These are phyloP conservation scores for Probosciger aterrimus DNA, from an alignment of 2,113 vertebrate species.

Conservation along the genomic window DNA sequence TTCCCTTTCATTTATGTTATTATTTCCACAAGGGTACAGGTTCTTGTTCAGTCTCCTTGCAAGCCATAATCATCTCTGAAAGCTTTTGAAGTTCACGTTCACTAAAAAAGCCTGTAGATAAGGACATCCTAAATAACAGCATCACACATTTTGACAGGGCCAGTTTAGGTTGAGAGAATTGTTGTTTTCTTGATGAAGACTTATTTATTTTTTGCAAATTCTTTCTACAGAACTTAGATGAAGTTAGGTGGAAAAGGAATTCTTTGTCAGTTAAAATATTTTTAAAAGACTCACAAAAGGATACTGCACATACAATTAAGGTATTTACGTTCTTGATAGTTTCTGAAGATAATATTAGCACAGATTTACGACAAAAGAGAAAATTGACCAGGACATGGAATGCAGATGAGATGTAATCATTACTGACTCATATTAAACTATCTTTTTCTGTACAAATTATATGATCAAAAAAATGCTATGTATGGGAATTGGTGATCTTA, in stretches of 20 bases:
- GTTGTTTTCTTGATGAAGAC: not conserved
- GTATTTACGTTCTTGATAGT: not conserved
- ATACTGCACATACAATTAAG: not conserved
- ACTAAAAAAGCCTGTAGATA: not conserved
- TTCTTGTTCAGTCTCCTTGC: constrained; percentile 11
- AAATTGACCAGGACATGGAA: not conserved
- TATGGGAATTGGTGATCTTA: not conserved
- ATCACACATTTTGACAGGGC: constrained; percentile 8
- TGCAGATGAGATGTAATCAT: not conserved
- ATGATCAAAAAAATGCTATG: not conserved
- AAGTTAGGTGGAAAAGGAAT: not conserved
- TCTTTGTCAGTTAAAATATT: not conserved
- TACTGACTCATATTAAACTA: not conserved
- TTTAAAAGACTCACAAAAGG: not conserved
- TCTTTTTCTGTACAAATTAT: not conserved
- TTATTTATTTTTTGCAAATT: not conserved
- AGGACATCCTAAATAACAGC: constrained; percentile 32
- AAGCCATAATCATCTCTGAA: constrained; percentile 35
- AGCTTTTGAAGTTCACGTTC: not conserved
- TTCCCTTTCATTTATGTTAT: constrained; percentile 12
- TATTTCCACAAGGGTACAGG: constrained; percentile 14
- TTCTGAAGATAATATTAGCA: not conserved
- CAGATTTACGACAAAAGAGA: not conserved
- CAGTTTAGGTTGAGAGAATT: constrained; percentile 8
- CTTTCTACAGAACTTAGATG: not conserved